These are phyloP conservation scores for Spinus pinus DNA, from an alignment of 2,797 vertebrate species.

Conservation along the genomic window DNA sequence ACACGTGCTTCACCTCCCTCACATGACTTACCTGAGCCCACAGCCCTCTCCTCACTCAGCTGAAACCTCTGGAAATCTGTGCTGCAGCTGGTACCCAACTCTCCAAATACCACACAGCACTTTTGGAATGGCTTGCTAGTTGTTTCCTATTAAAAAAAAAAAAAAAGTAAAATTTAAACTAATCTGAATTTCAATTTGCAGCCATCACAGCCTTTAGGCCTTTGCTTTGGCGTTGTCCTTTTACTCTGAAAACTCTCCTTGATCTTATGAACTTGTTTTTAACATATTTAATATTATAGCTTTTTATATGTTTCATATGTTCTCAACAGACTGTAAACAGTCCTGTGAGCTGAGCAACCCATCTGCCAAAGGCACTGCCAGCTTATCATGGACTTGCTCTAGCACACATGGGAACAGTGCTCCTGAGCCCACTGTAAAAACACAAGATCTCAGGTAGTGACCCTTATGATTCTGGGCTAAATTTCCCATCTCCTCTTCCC, in stretches of 20 bases:
- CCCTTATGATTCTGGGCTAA: background rate
- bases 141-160: background rate
- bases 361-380: background rate
- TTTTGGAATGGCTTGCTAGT: background rate
- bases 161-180: background rate
- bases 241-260: background rate
- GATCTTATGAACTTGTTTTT: background rate
- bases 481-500: background rate
- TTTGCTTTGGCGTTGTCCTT: background rate
- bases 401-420: background rate
- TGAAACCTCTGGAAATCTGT: background rate
- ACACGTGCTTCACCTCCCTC: background rate
- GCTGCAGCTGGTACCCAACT: background rate
- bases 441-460: background rate
- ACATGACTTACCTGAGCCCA: conserved; percentile 14
- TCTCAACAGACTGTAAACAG: background rate
- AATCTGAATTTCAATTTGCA: background rate
- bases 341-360: background rate
- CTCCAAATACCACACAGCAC: background rate
- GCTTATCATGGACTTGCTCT: background rate
- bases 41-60: background rate
- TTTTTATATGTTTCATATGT: background rate
- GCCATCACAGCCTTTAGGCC: background rate
- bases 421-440: background rate
- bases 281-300: background rate